Percentiles rank a stretch among this genome's conserved stretches.
These are phyloP conservation scores for Galerucella pusilla DNA, from an alignment of 2,888 invertebrate genomes.

Conservation along the genomic window DNA sequence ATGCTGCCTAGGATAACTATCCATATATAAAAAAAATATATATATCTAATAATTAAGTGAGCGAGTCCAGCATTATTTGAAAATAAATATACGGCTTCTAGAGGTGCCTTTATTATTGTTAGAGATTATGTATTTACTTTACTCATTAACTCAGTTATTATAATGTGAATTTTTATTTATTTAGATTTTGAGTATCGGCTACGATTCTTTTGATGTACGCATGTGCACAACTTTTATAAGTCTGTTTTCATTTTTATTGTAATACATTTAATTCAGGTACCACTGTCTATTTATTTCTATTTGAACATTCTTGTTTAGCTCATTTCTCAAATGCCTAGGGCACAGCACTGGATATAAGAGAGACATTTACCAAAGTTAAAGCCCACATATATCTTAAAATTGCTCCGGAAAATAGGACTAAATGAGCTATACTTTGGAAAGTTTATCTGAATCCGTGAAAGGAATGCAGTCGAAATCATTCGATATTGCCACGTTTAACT, in stretches of 20 bases:
- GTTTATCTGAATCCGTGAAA: too few species aligned
- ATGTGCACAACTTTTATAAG: constrained; percentile 40
- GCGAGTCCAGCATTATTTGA: constrained; percentile 30
- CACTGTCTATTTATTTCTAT: not conserved
- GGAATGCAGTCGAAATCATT: too few species aligned
- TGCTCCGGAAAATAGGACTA: too few species aligned
- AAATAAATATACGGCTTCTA: constrained; percentile 48
- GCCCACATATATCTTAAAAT: too few species aligned
- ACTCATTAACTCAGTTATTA: constrained; percentile 13
- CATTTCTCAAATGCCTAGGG: too few species aligned
- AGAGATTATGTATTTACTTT: constrained; percentile 26
- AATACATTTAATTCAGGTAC: constrained; percentile 33
- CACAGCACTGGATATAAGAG: too few species aligned
- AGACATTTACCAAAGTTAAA: too few species aligned
- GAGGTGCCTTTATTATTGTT: constrained; percentile 49
- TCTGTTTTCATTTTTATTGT: constrained; percentile 43
- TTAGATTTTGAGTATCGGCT: constrained; percentile 27
- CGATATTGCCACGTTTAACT: too few species aligned
- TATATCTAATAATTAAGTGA: constrained; percentile 20
- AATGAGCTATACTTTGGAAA: too few species aligned
- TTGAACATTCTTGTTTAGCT: not conserved
- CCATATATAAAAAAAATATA: constrained; percentile 21
- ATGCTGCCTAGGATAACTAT: constrained; percentile 46
- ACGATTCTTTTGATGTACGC: constrained; percentile 23
- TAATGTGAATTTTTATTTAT: constrained; percentile 31